Conservation (phyloP, 1,140 invertebrate species). For the Monochamus saltuarius region DNA sequence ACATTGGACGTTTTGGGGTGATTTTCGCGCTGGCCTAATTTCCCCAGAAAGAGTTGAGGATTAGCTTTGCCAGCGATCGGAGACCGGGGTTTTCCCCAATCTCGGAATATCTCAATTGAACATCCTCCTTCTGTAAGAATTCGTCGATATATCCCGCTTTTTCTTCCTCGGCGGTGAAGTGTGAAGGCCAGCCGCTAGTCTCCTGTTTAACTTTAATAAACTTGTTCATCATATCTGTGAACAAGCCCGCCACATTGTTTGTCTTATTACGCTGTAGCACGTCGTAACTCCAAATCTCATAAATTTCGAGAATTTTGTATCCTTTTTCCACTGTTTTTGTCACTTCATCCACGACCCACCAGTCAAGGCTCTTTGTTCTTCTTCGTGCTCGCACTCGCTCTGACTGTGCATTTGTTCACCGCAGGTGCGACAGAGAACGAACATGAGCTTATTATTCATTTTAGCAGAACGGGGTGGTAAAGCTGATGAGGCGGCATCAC, state of each 20-base stretch:
- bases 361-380: conserved; percentile 40
- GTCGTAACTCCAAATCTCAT: conserved; percentile 50
- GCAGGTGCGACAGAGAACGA: conserved; percentile 42
- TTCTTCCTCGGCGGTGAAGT: conserved; percentile 40
- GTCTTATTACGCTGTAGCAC: conserved; percentile 15
- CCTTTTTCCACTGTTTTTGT: conserved; percentile 36
- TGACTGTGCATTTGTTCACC: conserved; percentile 15
- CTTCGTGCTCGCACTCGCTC: conserved; percentile 37
- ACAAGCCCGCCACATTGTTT: background rate
- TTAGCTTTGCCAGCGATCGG: conserved; percentile 43
- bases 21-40: conserved; percentile 24
- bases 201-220: conserved; percentile 44
- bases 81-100: conserved; percentile 49
- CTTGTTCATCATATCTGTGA: conserved; percentile 4
- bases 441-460: conserved; percentile 42
- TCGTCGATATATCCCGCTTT: conserved; percentile 41
- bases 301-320: conserved; percentile 43
- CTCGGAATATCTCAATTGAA: conserved; percentile 43
- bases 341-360: conserved; percentile 51
- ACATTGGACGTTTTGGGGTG: conserved; percentile 18
- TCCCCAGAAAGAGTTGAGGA: conserved; percentile 50
- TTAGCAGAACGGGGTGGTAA: conserved; percentile 45
- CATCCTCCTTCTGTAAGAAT: conserved; percentile 46
- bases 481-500: conserved; percentile 44
- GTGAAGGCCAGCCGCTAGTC: conserved; percentile 42